Percentiles rank a stretch among this genome's conserved stretches.
phyloP scores from a whole-genome alignment of 2,113 vertebrate species.

The Marcusenius ussheri region DNA sequence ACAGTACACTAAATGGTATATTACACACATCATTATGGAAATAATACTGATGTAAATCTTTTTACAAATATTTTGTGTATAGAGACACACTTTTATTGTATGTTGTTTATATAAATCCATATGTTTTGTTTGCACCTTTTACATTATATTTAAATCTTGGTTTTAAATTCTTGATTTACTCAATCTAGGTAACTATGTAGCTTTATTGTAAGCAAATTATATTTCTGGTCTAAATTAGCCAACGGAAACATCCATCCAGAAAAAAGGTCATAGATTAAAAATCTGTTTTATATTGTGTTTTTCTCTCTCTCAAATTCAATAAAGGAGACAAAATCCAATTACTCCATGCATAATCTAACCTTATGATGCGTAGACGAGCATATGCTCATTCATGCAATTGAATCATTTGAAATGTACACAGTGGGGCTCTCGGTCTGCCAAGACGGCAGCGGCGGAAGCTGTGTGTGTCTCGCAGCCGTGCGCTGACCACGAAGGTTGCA shows the following conservation, averaged over 20 bases:
- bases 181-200: neutral
- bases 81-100: neutral
- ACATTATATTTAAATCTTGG: neutral
- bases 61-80: neutral
- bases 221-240: conserved; percentile 23
- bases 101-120: neutral
- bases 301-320: conserved; percentile 40
- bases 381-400: conserved; percentile 66
- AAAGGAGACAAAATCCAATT: conserved; percentile 53
- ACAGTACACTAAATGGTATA: neutral
- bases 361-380: conserved; percentile 60
- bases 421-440: conserved; percentile 54
- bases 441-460: conserved; percentile 49
- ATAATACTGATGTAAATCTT: neutral
- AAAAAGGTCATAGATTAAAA: conserved; percentile 42
- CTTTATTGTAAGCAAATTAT: conserved; percentile 28
- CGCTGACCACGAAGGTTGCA: conserved; percentile 10
- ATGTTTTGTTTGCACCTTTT: neutral
- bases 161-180: neutral
- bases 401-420: conserved; percentile 62
- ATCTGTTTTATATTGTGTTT: conserved; percentile 38
- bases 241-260: conserved; percentile 21
- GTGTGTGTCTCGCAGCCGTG: conserved; percentile 29
- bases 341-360: conserved; percentile 60
- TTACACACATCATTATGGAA: neutral